These are phyloP conservation scores for Sebastes oblongus DNA, from an alignment of 2,797 vertebrate species.

Conservation along the genomic window DNA sequence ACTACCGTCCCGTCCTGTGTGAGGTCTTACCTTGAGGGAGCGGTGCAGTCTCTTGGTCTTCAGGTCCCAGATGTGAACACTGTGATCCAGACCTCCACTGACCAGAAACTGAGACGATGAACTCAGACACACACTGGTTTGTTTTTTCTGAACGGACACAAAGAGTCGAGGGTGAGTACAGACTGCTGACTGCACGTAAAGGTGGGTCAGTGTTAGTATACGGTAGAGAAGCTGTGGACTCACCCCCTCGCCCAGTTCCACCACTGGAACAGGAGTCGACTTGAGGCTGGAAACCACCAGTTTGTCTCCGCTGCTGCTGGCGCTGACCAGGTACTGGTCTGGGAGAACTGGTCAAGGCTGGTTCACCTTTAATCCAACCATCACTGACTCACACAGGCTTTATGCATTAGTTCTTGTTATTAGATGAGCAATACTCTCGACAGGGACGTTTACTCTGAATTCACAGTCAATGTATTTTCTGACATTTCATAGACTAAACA, in stretches of 20 bases:
- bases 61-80: slow-evolving; percentile 97
- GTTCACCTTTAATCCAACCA: neutral
- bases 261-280: slow-evolving; percentile 86
- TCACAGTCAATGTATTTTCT: neutral
- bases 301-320: slow-evolving; percentile 93
- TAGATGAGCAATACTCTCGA: neutral
- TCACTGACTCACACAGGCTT: neutral
- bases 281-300: slow-evolving; percentile 94
- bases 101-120: slow-evolving; percentile 88
- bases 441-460: neutral
- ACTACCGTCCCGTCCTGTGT: neutral
- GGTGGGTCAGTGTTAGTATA: neutral
- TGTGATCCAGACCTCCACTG: slow-evolving; percentile 92
- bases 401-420: neutral
- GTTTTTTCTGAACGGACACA: slow-evolving; percentile 85
- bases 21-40: slow-evolving; percentile 85
- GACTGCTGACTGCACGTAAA: neutral
- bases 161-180: neutral
- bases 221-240: slow-evolving; percentile 61
- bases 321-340: slow-evolving; percentile 94
- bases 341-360: slow-evolving; percentile 75
- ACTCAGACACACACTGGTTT: slow-evolving; percentile 91
- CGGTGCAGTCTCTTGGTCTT: slow-evolving; percentile 91
- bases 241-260: slow-evolving; percentile 94
- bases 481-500: too few species aligned